Percentiles rank a stretch among this genome's conserved stretches.
Conservation (phyloP, 2,797 vertebrate species). For the Lutjanus argentimaculatus region DNA sequence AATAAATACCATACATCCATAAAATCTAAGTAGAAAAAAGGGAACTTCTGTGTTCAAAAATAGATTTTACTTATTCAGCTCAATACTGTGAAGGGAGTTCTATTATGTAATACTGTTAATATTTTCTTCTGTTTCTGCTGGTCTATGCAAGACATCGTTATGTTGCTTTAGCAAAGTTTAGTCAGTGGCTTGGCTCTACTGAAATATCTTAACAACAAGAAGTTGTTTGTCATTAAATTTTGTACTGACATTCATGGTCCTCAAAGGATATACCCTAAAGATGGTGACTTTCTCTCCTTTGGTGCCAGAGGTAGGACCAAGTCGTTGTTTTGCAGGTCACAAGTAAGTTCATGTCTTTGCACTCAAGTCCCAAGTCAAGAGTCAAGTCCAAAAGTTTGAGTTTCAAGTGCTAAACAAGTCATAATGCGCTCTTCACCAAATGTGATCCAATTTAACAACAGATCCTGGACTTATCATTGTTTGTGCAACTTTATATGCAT, state of each 20-base stretch:
- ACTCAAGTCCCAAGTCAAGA: too few relatives aligned
- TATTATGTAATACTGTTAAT: neutral
- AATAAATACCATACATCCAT: constrained; percentile 36
- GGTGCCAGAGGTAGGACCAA: too few relatives aligned
- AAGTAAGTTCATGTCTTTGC: too few relatives aligned
- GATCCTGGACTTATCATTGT: too few relatives aligned
- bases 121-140: neutral
- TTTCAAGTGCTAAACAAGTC: too few relatives aligned
- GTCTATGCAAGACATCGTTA: neutral
- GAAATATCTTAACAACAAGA: neutral
- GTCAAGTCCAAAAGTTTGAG: too few relatives aligned
- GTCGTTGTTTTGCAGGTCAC: too few relatives aligned
- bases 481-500: too few relatives aligned
- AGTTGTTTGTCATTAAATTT: neutral
- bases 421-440: too few relatives aligned
- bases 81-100: neutral
- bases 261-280: neutral
- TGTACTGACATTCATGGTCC: neutral
- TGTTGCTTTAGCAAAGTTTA: neutral
- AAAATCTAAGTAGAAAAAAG: constrained; percentile 2
- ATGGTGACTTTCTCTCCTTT: neutral
- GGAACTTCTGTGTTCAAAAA: constrained; percentile 4
- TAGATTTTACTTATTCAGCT: neutral
- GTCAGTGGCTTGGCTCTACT: too few relatives aligned
- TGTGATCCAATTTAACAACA: too few relatives aligned